A percentile compares a stretch with the other conserved stretches of the same genome.
These are phyloP conservation scores for Chelonus insularis DNA, from an alignment of 1,140 invertebrate species.

Conservation along the genomic window DNA sequence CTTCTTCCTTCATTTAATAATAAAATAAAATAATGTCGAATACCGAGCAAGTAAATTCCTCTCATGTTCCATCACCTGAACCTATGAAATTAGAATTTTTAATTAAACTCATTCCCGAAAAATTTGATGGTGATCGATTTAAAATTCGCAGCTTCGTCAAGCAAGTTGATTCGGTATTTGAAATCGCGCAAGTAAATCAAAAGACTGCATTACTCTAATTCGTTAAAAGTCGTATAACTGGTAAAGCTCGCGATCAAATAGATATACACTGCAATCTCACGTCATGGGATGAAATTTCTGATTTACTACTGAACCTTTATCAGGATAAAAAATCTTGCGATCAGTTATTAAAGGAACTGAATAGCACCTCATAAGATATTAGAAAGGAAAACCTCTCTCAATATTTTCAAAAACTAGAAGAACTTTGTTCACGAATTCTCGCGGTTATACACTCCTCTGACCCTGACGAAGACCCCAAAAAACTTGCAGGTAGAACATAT, in stretches of 20 bases:
- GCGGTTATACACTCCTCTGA: not conserved
- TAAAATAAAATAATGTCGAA: too few species aligned
- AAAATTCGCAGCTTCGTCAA: too few species aligned
- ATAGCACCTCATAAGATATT: slow-evolving; percentile 17
- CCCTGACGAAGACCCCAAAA: not conserved
- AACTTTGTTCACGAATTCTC: slow-evolving; percentile 5
- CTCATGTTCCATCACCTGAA: too few species aligned
- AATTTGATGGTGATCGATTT: too few species aligned
- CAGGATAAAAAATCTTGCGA: slow-evolving; percentile 28
- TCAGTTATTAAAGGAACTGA: slow-evolving; percentile 27
- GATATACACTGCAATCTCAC: slow-evolving; percentile 27
- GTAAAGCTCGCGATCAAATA: slow-evolving; percentile 26
- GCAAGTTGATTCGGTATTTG: slow-evolving; percentile 22
- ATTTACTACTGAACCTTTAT: slow-evolving; percentile 25
- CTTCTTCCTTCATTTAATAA: too few species aligned
- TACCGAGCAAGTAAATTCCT: too few species aligned
- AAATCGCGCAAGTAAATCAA: slow-evolving; percentile 16
- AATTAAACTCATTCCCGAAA: too few species aligned
- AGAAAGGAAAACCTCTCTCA: slow-evolving; percentile 20
- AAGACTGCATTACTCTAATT: slow-evolving; percentile 23
- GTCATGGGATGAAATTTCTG: slow-evolving; percentile 25
- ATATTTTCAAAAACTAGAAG: slow-evolving; percentile 24
- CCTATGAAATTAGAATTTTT: too few species aligned
- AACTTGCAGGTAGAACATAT: not conserved
- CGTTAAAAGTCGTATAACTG: slow-evolving; percentile 23